Conservation (phyloP, 2,888 invertebrate species). For the Aleiodes leptofemur region DNA sequence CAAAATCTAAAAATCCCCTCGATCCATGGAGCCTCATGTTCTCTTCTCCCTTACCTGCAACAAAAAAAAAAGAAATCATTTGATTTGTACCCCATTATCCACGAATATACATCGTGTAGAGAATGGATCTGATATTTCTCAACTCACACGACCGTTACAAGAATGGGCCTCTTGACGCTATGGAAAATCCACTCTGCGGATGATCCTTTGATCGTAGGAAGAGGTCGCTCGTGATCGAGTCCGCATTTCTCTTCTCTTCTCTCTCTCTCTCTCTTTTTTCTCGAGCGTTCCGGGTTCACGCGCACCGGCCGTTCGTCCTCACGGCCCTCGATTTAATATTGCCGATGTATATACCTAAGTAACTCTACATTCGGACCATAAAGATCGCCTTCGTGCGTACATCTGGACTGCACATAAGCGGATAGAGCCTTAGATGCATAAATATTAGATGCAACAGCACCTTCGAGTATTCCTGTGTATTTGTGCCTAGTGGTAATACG, state of each 20-base stretch:
- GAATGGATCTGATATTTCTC: slow-evolving; percentile 38
- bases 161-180: slow-evolving; percentile 45
- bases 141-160: slow-evolving; percentile 39
- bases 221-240: slow-evolving; percentile 45
- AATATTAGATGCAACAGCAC: slow-evolving; percentile 30
- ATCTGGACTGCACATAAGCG: slow-evolving; percentile 26
- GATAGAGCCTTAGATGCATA: slow-evolving; percentile 4
- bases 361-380: slow-evolving; percentile 34
- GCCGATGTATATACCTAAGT: background rate
- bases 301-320: slow-evolving; percentile 40
- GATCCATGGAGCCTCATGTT: no score
- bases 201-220: slow-evolving; percentile 47
- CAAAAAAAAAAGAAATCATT: background rate
- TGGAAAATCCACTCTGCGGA: slow-evolving; percentile 19
- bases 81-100: slow-evolving; percentile 10
- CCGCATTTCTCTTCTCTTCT: slow-evolving; percentile 28
- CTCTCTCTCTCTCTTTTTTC: slow-evolving; percentile 27
- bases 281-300: slow-evolving; percentile 54
- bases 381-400: slow-evolving; percentile 29
- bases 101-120: slow-evolving; percentile 7
- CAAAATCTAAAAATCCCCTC: no score
- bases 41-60: no score
- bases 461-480: background rate
- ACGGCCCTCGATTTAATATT: slow-evolving; percentile 12
- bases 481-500: slow-evolving; percentile 20